Evolutionary conservation across 92 coral and sea anemone genomes (phyloP), one percentile per base, ranked within the genome.

Genomic region (Porites divaricata): DNA sequence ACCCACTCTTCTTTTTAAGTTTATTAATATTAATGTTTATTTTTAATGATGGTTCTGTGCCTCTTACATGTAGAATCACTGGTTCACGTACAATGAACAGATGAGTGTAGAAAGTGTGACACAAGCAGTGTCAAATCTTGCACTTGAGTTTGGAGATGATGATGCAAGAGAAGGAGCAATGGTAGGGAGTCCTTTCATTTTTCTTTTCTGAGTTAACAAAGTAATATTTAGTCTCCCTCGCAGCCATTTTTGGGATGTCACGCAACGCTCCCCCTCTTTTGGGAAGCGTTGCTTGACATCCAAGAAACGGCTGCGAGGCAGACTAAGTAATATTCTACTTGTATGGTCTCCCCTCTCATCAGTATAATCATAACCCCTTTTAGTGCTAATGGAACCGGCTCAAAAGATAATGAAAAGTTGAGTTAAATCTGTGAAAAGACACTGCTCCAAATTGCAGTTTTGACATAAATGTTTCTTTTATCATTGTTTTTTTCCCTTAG

Each of bases 121-220:
- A 62, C 99, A 97, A 70, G 99, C 99, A 7, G 99, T 97, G 20
- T 97, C 99, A 6, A 96, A 97, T 88, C 87, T 97, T 70, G 99
- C 99, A 4, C 80, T 97, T 70, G 99, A 97, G 90, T 97, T 97
- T 93, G 99, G 99, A 72, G 99, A 97, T 86, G 99, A 97, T 20
- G 96, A 97, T 63, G 95, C 97, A 13, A 93, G 98, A 81, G 94
- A 93, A 74, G 99, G 99, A 15, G 99, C 99, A 11, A 97, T 97
- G 99, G 99, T 97, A 68, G 48, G 12, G 0, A 13, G 16, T 4
- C 21, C 48, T 19, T 16, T 72, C 8, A 23, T 41, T 49, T 71
- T 59, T 72, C 20, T 19, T 72, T 48, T 48, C 28, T 35, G 45
- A 35, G 45, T 35, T 35, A 35, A 35, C 45, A 35, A 35, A 35